These are phyloP conservation scores for Hipparchia semele DNA, from an alignment of 2,888 invertebrate species.

Conservation along the genomic window DNA sequence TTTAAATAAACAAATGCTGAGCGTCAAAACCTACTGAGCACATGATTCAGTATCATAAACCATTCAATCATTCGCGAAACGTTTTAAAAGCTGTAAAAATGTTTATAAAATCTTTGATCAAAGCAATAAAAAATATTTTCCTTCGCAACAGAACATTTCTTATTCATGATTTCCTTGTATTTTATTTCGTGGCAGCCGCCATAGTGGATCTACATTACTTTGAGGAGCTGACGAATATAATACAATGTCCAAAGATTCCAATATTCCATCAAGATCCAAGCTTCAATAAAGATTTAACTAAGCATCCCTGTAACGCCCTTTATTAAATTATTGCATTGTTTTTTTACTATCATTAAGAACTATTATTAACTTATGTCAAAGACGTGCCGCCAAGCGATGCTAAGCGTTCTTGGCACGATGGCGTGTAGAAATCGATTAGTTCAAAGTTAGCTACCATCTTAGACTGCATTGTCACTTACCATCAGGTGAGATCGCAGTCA, in stretches of 20 bases:
- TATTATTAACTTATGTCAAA: too few species aligned
- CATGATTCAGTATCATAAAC: constrained; percentile 8
- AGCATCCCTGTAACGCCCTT: too few species aligned
- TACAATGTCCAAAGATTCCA: neutral
- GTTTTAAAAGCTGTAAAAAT: constrained; percentile 20
- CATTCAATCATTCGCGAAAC: constrained; percentile 18
- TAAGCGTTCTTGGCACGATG: too few species aligned
- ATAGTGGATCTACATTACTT: neutral
- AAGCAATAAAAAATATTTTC: constrained; percentile 16
- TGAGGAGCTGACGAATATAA: neutral
- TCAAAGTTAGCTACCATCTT: too few species aligned
- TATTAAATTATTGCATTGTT: too few species aligned
- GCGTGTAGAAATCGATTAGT: too few species aligned
- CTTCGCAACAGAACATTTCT: constrained; percentile 2
- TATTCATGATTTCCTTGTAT: constrained; percentile 25
- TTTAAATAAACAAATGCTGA: neutral
- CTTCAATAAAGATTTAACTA: too few species aligned
- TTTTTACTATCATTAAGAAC: too few species aligned
- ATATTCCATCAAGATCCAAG: neutral
- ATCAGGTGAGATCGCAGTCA: too few species aligned
- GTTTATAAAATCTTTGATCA: constrained; percentile 20
- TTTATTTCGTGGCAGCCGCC: constrained; percentile 21
- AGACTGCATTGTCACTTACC: too few species aligned
- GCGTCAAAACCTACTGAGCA: neutral
- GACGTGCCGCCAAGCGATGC: too few species aligned